Evolutionary conservation across 2,888 invertebrate species (phyloP), one percentile per base, ranked within the genome.

Genomic region (Eucriotettix oculatus): DNA sequence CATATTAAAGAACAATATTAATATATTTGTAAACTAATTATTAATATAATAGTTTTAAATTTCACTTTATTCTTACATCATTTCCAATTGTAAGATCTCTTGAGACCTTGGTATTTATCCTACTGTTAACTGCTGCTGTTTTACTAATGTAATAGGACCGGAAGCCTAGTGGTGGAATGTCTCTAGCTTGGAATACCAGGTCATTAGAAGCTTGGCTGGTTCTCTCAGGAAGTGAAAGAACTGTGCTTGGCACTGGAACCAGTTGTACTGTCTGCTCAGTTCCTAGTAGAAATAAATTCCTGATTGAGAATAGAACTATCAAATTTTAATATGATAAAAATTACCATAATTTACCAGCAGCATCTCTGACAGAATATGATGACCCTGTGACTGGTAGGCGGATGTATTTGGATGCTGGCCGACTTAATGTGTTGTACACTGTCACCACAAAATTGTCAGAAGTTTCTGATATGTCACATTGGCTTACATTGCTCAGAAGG

Each of bases 371-470:
- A 10, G 70, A 70, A 68, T 86, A 92, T 0, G 71, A 66, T 0
- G 71, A 74, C 1, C 74, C 75, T 0, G 69, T 66, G 0, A 89
- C 82, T 0, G 89, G 89, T 1, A 90, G 66, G 14, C 84, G 75
- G 0, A 87, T 76, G 16, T 80, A 80, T 10, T 81, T 77, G 1
- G 73, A 73, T 0, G 82, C 75, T 0, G 73, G 66, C 72, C 82
- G 83, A 5, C 84, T 86, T 41, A 91, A 68, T 0, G 93, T 90
- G 73, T 95, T 95, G 71, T 92, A 93, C 0, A 90, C 69, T 0
- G 87, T 86, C 1, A 92, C 81, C 3, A 86, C 76, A 69, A 92
- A 86, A 60, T 77, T 74, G 0, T 76, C 68, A 29, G 73, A 77
- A 1, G 71, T 69, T 69, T 90, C 90, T 0, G 86, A 82, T 0